These are phyloP conservation scores for Pycnonotus jocosus DNA, from an alignment of 2,113 vertebrate genomes.

Conservation along the genomic window DNA sequence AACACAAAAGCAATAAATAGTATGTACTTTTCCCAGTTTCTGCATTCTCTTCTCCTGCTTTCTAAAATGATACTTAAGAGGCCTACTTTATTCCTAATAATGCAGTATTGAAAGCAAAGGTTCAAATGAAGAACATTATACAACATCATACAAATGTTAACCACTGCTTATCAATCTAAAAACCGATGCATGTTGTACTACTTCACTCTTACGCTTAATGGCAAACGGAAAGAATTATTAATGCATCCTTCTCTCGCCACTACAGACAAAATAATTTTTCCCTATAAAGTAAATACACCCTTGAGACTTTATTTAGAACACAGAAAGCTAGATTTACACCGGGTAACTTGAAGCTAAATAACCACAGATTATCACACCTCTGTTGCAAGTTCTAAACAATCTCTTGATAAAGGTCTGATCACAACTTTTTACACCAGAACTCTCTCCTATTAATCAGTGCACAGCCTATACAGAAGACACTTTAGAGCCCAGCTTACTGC, in stretches of 20 bases:
- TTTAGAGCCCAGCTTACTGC: not conserved
- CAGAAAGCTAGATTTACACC: not conserved
- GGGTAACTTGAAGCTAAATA: not conserved
- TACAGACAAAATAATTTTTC: not conserved
- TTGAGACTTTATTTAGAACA: not conserved
- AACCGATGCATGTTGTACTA: not conserved
- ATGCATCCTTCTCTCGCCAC: not conserved
- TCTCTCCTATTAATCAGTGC: not conserved
- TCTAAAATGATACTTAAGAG: not conserved
- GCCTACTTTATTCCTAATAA: not conserved
- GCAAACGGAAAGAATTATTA: not conserved
- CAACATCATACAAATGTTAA: not conserved
- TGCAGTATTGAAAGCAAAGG: not conserved
- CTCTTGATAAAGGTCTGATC: not conserved
- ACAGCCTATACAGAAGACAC: not conserved
- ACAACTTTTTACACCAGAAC: not conserved
- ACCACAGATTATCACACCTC: not conserved
- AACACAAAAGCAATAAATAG: not conserved
- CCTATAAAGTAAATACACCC: not conserved
- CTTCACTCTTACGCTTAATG: not conserved
- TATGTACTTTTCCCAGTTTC: not conserved
- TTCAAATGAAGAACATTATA: not conserved
- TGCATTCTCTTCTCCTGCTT: not conserved
- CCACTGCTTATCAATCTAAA: not conserved
- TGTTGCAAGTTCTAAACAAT: not conserved